These are phyloP conservation scores for Congeria kusceri DNA, from an alignment of 2,888 invertebrate genomes.

Conservation along the genomic window DNA sequence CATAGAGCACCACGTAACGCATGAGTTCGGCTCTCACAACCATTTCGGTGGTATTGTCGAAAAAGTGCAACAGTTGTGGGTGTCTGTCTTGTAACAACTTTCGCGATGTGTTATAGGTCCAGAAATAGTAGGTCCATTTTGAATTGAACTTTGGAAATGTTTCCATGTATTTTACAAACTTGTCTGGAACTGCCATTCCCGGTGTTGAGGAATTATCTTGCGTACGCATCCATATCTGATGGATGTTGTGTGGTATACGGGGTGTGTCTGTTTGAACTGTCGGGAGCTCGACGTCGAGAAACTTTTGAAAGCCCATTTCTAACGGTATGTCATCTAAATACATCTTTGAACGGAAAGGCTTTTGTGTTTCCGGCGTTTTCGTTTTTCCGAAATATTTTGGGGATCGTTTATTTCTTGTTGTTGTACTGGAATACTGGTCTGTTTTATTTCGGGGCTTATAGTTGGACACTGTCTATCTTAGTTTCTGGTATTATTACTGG, in stretches of 20 bases:
- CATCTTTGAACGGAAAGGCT: too few relatives aligned
- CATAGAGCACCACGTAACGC: constrained; percentile 29
- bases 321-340: neutral
- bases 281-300: neutral
- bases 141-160: constrained; percentile 20
- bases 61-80: constrained; percentile 21
- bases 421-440: too few relatives aligned
- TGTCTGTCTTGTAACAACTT: constrained; percentile 16
- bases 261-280: neutral
- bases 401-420: too few relatives aligned
- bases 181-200: constrained; percentile 21
- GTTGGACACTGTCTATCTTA: too few relatives aligned
- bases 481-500: too few relatives aligned
- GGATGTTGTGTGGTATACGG: constrained; percentile 1
- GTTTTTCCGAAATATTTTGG: too few relatives aligned
- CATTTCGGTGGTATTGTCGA: constrained; percentile 11
- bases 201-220: constrained; percentile 12
- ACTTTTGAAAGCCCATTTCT: neutral
- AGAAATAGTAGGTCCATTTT: constrained; percentile 26
- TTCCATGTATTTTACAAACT: constrained; percentile 17
- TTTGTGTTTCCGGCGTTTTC: too few relatives aligned
- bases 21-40: constrained; percentile 18
- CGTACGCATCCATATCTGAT: neutral
- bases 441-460: too few relatives aligned
- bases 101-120: constrained; percentile 26